These are phyloP conservation scores for Drosophila putrida DNA, from an alignment of 2,888 invertebrate genomes.

Conservation along the genomic window DNA sequence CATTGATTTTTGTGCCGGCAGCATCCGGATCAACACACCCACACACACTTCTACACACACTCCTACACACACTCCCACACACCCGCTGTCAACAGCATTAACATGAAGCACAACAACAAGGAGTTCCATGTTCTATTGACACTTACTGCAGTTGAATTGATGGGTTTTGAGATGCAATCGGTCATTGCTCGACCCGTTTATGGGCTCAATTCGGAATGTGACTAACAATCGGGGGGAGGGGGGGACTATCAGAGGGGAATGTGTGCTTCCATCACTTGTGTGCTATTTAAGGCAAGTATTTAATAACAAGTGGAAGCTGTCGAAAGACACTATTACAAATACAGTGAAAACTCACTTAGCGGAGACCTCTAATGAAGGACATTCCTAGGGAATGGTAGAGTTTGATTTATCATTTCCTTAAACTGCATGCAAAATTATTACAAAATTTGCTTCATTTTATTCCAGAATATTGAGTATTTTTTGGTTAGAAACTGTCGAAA, in stretches of 20 bases:
- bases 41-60: not conserved
- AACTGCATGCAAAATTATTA: too few relatives aligned
- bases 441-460: too few relatives aligned
- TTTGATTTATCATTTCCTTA: too few relatives aligned
- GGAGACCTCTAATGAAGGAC: too few relatives aligned
- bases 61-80: not conserved
- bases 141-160: conserved; percentile 66
- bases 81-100: conserved; percentile 14
- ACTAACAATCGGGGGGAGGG: not conserved
- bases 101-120: conserved; percentile 9
- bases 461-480: too few relatives aligned
- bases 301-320: conserved; percentile 1
- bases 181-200: conserved; percentile 52
- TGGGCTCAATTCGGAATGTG: conserved; percentile 19
- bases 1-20: conserved; percentile 54
- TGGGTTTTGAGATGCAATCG: conserved; percentile 42
- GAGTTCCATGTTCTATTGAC: conserved; percentile 60
- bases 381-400: too few relatives aligned
- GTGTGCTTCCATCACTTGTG: conserved; percentile 1
- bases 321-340: not conserved
- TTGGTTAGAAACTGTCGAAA: too few relatives aligned
- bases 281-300: conserved; percentile 16
- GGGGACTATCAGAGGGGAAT: not conserved
- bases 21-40: conserved; percentile 4
- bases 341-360: not conserved